Evolutionary conservation across 2,113 vertebrate species (phyloP).

Genomic region (Thryonomys swinderianus): DNA sequence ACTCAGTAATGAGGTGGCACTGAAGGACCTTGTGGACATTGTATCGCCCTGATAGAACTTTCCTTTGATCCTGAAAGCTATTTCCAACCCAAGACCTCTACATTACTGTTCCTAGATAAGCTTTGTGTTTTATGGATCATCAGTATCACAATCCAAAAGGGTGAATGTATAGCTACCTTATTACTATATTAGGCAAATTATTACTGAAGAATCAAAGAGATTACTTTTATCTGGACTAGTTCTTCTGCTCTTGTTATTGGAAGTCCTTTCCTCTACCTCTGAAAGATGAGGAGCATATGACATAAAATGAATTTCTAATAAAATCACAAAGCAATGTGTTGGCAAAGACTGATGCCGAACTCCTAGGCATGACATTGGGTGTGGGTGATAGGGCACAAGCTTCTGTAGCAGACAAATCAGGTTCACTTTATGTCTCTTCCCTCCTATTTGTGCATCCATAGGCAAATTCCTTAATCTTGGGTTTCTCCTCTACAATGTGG

Average conservation of each 20-base stretch:
- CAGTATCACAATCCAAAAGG: background rate
- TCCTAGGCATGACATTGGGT: background rate
- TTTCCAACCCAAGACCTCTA: background rate
- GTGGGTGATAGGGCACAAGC: background rate
- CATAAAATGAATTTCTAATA: background rate
- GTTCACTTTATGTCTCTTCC: background rate
- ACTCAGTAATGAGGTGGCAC: background rate
- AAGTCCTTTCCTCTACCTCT: background rate
- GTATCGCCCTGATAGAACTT: background rate
- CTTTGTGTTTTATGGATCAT: background rate
- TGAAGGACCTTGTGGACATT: background rate
- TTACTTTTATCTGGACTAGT: background rate
- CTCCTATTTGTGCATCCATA: background rate
- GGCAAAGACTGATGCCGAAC: background rate
- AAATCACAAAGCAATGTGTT: background rate
- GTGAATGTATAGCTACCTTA: background rate
- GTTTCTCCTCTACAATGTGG: background rate
- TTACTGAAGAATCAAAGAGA: background rate
- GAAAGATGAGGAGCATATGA: background rate
- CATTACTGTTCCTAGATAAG: background rate
- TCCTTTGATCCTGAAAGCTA: background rate
- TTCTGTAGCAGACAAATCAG: background rate
- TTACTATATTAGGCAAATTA: background rate
- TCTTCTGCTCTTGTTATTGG: background rate
- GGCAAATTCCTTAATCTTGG: background rate